These are phyloP conservation scores for Prinia subflava DNA, from an alignment of 2,113 vertebrate species.

Conservation along the genomic window DNA sequence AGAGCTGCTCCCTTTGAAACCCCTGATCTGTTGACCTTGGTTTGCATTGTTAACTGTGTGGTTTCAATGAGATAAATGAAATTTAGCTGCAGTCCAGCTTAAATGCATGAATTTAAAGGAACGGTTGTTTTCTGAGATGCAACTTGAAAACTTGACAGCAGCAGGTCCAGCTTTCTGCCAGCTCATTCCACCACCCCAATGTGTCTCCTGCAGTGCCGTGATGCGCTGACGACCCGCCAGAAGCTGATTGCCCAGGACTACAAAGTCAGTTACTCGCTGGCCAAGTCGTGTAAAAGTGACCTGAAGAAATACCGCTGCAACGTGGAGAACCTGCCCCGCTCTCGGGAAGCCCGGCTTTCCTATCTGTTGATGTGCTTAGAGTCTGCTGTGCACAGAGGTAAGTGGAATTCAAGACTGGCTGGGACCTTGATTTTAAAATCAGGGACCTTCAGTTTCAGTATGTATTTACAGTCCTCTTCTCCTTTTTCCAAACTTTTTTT, in stretches of 20 bases:
- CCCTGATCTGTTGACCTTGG: not conserved
- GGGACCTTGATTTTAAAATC: not conserved
- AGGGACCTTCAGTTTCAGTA: not conserved
- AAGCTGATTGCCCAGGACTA: slow-evolving; percentile 97
- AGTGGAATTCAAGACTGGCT: not conserved
- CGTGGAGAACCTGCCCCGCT: slow-evolving; percentile 89
- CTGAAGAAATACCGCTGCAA: slow-evolving; percentile 94
- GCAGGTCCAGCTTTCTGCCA: not conserved
- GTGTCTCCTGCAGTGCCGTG: slow-evolving; percentile 82
- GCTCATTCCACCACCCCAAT: not conserved
- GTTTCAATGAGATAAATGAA: not conserved
- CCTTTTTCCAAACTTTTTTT: not conserved
- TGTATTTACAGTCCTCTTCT: not conserved
- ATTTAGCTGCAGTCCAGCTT: not conserved
- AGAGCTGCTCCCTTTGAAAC: not conserved
- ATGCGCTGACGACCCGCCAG: slow-evolving; percentile 91
- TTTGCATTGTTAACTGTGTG: not conserved
- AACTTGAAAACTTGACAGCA: not conserved
- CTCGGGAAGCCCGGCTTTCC: slow-evolving; percentile 92
- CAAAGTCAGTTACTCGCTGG: slow-evolving; percentile 94
- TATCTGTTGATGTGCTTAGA: slow-evolving; percentile 94
- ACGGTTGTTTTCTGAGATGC: not conserved
- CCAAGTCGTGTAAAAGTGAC: slow-evolving; percentile 94
- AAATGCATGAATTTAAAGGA: not conserved
- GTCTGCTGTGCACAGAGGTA: slow-evolving; percentile 92